phyloP scores from a whole-genome alignment of 64 coral and sea anemone species.

The Montipora foliosa region DNA sequence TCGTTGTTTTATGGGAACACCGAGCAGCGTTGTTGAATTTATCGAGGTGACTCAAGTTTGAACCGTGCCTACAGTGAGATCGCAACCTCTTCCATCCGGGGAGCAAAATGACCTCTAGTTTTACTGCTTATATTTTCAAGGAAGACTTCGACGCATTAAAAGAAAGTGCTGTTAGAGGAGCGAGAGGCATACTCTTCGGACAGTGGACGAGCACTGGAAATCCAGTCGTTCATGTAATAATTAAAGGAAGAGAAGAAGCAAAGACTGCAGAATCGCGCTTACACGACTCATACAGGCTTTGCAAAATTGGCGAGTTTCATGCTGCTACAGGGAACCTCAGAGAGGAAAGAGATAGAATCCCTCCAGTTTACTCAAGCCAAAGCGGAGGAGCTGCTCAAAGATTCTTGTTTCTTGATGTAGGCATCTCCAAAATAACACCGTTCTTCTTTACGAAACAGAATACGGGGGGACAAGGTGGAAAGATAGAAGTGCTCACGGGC shows the following conservation, averaged over 20 bases:
- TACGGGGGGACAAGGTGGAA: background rate
- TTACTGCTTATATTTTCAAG: constrained; percentile 35
- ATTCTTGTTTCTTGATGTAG: constrained; percentile 28
- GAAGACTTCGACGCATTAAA: background rate
- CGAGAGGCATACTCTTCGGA: background rate
- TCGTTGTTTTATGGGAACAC: too few relatives aligned
- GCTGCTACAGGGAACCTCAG: background rate
- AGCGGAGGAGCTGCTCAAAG: background rate
- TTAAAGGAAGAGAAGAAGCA: background rate
- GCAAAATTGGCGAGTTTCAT: constrained; percentile 17
- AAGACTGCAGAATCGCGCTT: background rate
- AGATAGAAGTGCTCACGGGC: background rate
- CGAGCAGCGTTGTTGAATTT: too few relatives aligned
- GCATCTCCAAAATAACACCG: background rate
- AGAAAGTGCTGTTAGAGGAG: background rate
- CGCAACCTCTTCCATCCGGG: too few relatives aligned
- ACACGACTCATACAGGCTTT: background rate
- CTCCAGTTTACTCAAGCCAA: background rate
- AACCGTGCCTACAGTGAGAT: too few relatives aligned
- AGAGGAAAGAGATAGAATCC: background rate
- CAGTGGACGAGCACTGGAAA: constrained; percentile 50
- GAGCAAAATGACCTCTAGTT: background rate
- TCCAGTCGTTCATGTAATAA: constrained; percentile 23
- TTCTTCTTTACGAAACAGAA: background rate
- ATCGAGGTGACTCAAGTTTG: too few relatives aligned